Percentiles rank a stretch among this genome's conserved stretches.
Evolutionary conservation across 2,797 vertebrate genomes (phyloP).

Genomic region (Chloroceryle amazona): DNA sequence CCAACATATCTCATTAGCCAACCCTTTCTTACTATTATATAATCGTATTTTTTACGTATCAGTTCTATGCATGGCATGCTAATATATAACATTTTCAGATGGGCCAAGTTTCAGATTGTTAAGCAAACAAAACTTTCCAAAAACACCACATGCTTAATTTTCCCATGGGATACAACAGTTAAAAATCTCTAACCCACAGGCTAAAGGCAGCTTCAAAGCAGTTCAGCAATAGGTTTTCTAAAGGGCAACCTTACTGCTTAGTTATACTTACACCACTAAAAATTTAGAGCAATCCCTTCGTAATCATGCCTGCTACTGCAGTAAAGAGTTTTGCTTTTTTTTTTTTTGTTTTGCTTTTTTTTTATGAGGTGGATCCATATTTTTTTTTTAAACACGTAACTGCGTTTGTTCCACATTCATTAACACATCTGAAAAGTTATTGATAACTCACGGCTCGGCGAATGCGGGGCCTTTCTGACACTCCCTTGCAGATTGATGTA

Average conservation of each 20-base stretch:
- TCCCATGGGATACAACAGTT: not conserved
- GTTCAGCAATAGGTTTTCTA: constrained; percentile 86
- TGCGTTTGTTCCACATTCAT: constrained; percentile 88
- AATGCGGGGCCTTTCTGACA: constrained; percentile 90
- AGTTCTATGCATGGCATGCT: not conserved
- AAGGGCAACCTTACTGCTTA: constrained; percentile 60
- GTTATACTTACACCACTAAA: constrained; percentile 54
- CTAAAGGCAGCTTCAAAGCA: constrained; percentile 78
- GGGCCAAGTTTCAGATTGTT: constrained; percentile 69
- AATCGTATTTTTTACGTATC: constrained; percentile 19
- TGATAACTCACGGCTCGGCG: constrained; percentile 90
- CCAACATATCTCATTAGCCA: not conserved
- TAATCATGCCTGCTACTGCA: constrained; percentile 82
- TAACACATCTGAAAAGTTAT: constrained; percentile 91
- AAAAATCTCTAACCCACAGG: constrained; percentile 50
- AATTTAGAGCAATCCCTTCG: constrained; percentile 75
- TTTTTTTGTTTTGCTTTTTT: not conserved
- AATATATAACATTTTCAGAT: constrained; percentile 66
- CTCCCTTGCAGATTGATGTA: constrained; percentile 90
- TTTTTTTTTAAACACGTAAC: constrained; percentile 81
- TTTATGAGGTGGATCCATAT: constrained; percentile 52
- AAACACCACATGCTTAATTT: constrained; percentile 31
- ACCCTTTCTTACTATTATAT: constrained; percentile 21
- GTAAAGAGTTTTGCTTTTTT: constrained; percentile 34
- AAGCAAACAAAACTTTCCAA: constrained; percentile 44